Conservation (phyloP, 1,140 invertebrate genomes). For the Atta cephalotes region DNA sequence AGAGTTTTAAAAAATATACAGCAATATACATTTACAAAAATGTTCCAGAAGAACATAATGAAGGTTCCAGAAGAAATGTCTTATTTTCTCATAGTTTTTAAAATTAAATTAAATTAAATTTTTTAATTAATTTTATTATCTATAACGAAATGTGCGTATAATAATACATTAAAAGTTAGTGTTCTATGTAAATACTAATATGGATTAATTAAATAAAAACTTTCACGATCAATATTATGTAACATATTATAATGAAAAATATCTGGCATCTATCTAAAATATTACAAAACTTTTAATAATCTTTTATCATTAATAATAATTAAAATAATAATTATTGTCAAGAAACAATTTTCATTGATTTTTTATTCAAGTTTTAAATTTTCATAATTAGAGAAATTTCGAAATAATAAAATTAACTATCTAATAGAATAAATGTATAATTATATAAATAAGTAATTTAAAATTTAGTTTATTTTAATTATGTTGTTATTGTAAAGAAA, state of each 20-base stretch:
- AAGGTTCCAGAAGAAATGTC: constrained; percentile 13
- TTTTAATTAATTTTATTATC: background rate
- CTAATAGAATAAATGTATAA: background rate
- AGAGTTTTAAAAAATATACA: background rate
- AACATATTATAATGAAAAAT: background rate
- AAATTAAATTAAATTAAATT: constrained; percentile 4
- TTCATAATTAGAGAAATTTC: background rate
- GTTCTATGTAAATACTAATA: background rate
- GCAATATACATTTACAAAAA: background rate
- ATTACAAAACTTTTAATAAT: background rate
- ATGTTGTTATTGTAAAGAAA: too few species aligned
- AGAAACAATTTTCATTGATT: background rate
- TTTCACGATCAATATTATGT: background rate
- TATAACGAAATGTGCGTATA: background rate
- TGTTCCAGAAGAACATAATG: too few species aligned
- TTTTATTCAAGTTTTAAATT: background rate
- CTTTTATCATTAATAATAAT: background rate
- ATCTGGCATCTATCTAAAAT: background rate
- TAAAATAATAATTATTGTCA: background rate
- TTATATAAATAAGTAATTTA: too few species aligned
- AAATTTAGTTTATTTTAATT: too few species aligned
- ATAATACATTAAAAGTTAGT: background rate
- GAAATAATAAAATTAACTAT: too few species aligned
- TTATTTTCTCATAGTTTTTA: background rate
- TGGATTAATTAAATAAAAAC: background rate